phyloP scores from a whole-genome alignment of 2,113 vertebrate genomes.

The human (Homo sapiens) region DNA sequence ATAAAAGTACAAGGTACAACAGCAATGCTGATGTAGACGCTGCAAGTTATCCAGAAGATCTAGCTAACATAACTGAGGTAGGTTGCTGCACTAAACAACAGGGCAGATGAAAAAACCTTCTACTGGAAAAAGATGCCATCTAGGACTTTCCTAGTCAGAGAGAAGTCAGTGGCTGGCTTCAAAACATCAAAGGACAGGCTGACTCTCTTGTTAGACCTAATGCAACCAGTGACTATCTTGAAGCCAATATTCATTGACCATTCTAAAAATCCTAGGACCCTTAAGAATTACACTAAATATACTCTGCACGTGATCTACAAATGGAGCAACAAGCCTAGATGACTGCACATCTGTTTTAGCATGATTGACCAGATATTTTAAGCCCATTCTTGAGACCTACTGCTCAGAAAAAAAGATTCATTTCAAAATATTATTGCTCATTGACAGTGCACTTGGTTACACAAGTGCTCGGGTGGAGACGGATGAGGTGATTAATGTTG shows the following conservation, averaged over 20 bases:
- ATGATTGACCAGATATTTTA: neutral
- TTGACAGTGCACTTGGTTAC: neutral
- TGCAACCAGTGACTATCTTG: neutral
- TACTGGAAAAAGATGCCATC: neutral
- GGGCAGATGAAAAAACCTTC: neutral
- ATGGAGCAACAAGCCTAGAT: neutral
- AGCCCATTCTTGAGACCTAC: neutral
- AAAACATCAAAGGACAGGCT: neutral
- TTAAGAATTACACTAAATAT: neutral
- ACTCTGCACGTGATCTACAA: neutral
- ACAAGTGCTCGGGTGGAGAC: neutral
- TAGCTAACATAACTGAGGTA: neutral
- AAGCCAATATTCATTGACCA: neutral
- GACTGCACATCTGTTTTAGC: neutral
- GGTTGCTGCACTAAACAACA: neutral
- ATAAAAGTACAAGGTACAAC: neutral
- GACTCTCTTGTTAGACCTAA: neutral
- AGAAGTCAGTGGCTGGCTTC: neutral
- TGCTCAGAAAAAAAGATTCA: neutral
- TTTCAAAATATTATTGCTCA: neutral
- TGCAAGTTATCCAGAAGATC: neutral
- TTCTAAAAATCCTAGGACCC: neutral
- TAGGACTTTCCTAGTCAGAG: neutral
- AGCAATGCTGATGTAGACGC: neutral
- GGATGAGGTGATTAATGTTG: neutral